Evolutionary conservation across 1,140 invertebrate species (phyloP).

Genomic region (Cherax destructor): DNA sequence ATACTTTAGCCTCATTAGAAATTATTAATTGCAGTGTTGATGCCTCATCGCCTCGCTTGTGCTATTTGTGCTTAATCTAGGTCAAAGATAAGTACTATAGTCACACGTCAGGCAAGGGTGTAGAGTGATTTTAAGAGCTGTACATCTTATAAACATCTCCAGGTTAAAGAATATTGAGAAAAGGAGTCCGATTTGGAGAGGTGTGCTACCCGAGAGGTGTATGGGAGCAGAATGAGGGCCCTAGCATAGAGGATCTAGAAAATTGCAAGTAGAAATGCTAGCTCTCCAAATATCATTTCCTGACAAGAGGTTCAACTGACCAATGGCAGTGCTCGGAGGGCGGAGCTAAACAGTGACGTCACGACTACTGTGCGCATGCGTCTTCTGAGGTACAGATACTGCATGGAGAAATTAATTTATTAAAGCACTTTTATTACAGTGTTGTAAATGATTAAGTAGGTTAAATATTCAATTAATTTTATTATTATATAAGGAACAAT

Average conservation of each 20-base stretch:
- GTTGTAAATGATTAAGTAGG: background rate
- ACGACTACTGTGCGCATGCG: slow-evolving; percentile 51
- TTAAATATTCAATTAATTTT: background rate
- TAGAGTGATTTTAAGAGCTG: background rate
- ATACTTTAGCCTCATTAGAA: background rate
- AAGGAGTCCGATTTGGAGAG: background rate
- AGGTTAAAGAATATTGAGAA: background rate
- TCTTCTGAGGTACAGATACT: background rate
- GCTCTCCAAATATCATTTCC: slow-evolving; percentile 71
- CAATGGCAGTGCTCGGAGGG: slow-evolving; percentile 48
- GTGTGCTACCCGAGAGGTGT: slow-evolving; percentile 48
- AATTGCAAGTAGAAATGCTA: slow-evolving; percentile 69
- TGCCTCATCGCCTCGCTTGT: background rate
- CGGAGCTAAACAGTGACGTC: slow-evolving; percentile 62
- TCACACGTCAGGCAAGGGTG: slow-evolving; percentile 64
- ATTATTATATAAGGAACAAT: background rate
- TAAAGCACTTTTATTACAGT: slow-evolving; percentile 20
- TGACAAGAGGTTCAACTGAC: slow-evolving; percentile 63
- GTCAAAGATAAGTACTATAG: slow-evolving; percentile 8
- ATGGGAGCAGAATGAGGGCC: slow-evolving; percentile 63
- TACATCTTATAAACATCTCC: background rate
- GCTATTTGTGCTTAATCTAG: slow-evolving; percentile 19
- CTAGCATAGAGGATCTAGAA: slow-evolving; percentile 68
- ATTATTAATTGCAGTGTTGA: background rate
- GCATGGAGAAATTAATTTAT: too few species aligned